Evolutionary conservation across 2,797 vertebrate species (phyloP).

Genomic region (Danionella dracula): DNA sequence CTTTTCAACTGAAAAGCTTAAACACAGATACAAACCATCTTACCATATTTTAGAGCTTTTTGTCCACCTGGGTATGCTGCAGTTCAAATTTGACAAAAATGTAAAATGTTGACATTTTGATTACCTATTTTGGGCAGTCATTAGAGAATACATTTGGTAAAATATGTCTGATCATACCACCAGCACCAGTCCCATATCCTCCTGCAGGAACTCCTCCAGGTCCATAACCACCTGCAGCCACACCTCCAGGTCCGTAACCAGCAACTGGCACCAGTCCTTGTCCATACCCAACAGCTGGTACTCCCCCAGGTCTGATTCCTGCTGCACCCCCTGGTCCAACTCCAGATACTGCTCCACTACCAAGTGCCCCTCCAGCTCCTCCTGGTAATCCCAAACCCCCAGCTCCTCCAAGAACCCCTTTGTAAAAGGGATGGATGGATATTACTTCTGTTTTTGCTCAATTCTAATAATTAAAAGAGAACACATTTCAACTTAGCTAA

Average conservation of each 20-base stretch:
- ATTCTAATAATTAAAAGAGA: neutral
- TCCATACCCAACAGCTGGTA: constrained; percentile 32
- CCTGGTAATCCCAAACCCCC: constrained; percentile 50
- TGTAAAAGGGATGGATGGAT: neutral
- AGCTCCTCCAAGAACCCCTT: constrained; percentile 53
- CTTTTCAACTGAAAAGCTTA: neutral
- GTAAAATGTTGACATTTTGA: neutral
- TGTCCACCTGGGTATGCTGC: constrained; percentile 52
- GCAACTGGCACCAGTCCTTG: constrained; percentile 45
- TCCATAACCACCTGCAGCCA: constrained; percentile 32
- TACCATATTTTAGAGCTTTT: constrained; percentile 56
- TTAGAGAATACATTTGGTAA: neutral
- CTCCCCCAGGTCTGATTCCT: constrained; percentile 38
- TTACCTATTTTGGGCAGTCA: no score
- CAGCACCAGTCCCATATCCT: constrained; percentile 22
- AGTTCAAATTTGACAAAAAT: neutral
- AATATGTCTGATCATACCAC: constrained; percentile 25
- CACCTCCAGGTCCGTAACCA: constrained; percentile 22
- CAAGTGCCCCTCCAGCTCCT: constrained; percentile 39
- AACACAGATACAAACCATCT: neutral
- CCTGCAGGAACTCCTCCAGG: constrained; percentile 39
- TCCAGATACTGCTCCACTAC: constrained; percentile 33
- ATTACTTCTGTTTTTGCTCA: neutral
- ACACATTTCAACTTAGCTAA: constrained; percentile 38
- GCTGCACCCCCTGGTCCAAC: constrained; percentile 28